These are phyloP conservation scores for Holacanthella duospinosa DNA, from an alignment of 2,888 invertebrate genomes.

Conservation along the genomic window DNA sequence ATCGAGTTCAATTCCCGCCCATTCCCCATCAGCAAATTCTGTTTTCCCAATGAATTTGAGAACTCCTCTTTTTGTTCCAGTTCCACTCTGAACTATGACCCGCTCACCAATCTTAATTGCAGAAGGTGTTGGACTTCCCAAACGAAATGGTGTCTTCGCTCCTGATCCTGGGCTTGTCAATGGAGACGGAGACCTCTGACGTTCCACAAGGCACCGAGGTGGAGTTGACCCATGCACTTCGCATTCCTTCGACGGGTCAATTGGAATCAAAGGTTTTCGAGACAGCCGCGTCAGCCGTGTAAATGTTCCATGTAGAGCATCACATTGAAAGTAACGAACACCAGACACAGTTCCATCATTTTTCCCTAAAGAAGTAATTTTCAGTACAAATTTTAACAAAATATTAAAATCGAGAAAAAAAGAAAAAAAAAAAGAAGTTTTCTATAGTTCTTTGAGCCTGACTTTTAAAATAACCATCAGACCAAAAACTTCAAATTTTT, in stretches of 20 bases:
- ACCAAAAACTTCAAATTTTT: background rate
- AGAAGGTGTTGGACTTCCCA: conserved; percentile 16
- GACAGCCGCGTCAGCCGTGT: conserved; percentile 75
- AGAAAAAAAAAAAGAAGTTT: too few species aligned
- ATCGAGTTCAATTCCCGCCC: conserved; percentile 89
- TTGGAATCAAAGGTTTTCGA: conserved; percentile 51
- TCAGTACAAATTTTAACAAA: too few species aligned
- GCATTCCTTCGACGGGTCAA: conserved; percentile 40
- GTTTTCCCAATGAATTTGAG: conserved; percentile 75
- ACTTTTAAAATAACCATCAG: background rate
- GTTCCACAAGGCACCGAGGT: conserved; percentile 16
- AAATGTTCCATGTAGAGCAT: conserved; percentile 85
- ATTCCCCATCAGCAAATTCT: conserved; percentile 70
- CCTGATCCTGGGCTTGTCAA: conserved; percentile 18
- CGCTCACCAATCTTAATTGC: conserved; percentile 71
- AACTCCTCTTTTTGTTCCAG: conserved; percentile 78
- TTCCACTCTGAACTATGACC: conserved; percentile 71
- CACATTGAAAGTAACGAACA: conserved; percentile 84
- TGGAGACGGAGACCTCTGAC: conserved; percentile 19
- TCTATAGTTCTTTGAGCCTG: too few species aligned
- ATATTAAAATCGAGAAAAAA: conserved; percentile 24
- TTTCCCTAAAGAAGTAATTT: conserved; percentile 72
- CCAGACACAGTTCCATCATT: conserved; percentile 93
- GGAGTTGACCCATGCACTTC: conserved; percentile 19
- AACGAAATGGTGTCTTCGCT: conserved; percentile 28